These are phyloP conservation scores for Diaprepes abbreviatus DNA, from an alignment of 2,888 invertebrate species.

Conservation along the genomic window DNA sequence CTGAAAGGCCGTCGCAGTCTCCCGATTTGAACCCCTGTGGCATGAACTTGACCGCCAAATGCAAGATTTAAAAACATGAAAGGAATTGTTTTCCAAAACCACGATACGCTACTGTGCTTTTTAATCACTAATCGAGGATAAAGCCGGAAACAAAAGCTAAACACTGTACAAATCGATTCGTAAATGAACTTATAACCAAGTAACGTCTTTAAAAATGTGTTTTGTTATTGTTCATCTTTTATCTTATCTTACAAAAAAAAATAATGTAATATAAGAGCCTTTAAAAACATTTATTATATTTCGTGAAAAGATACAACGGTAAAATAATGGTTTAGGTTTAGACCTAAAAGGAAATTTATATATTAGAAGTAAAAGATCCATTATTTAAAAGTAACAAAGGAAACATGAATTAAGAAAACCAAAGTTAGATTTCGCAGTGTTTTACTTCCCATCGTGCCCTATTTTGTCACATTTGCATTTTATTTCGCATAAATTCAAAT, in stretches of 20 bases:
- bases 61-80: too few species aligned
- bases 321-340: slow-evolving; percentile 6
- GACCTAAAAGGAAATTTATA: not conserved
- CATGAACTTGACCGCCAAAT: too few species aligned
- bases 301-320: not conserved
- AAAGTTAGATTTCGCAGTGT: slow-evolving; percentile 17
- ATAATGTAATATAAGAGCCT: not conserved
- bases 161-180: too few species aligned
- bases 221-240: not conserved
- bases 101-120: too few species aligned
- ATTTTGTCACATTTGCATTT: slow-evolving; percentile 47
- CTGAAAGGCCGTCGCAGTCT: too few species aligned
- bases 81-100: too few species aligned
- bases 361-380: slow-evolving; percentile 8
- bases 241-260: not conserved
- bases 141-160: too few species aligned
- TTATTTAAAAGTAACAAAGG: slow-evolving; percentile 28
- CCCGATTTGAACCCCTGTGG: too few species aligned
- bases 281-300: slow-evolving; percentile 3
- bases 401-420: slow-evolving; percentile 15
- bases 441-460: slow-evolving; percentile 21
- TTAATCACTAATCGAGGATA: too few species aligned
- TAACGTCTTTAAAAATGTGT: too few species aligned
- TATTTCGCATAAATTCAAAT: slow-evolving; percentile 46
- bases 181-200: too few species aligned